Evolutionary conservation across 2,113 vertebrate genomes (phyloP).

Genomic region (Lasiurus cinereus): DNA sequence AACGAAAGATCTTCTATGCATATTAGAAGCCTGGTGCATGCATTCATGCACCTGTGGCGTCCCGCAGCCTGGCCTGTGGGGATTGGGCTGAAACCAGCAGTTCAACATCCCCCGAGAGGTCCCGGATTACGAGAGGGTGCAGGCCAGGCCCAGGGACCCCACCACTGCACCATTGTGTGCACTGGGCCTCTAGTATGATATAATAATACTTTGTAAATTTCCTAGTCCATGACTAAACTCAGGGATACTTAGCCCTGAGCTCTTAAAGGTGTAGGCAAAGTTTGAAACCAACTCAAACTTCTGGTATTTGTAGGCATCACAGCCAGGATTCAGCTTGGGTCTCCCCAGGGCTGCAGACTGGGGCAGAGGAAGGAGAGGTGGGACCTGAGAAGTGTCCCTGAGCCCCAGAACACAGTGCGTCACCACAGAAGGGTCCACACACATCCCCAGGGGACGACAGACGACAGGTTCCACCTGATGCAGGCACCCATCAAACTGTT

Average conservation of each 20-base stretch:
- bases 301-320: not conserved
- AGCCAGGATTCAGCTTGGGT: not conserved
- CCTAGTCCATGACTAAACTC: not conserved
- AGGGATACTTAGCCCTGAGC: not conserved
- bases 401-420: not conserved
- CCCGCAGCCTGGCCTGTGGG: no score
- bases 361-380: not conserved
- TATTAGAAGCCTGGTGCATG: no score
- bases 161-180: no score
- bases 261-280: not conserved
- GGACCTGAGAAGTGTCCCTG: not conserved
- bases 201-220: not conserved
- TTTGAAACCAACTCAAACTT: not conserved
- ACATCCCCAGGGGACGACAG: not conserved
- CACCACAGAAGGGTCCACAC: not conserved
- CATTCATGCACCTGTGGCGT: no score
- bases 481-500: rapidly evolving
- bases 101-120: no score
- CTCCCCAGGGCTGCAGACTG: not conserved
- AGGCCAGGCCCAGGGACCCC: no score
- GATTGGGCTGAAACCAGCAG: no score
- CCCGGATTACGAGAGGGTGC: no score
- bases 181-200: not conserved
- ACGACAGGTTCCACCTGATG: not conserved
- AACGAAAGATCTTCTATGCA: no score